Evolutionary conservation across 2,797 vertebrate species (phyloP), one percentile per base, ranked within the genome.

Genomic region (Falco peregrinus): DNA sequence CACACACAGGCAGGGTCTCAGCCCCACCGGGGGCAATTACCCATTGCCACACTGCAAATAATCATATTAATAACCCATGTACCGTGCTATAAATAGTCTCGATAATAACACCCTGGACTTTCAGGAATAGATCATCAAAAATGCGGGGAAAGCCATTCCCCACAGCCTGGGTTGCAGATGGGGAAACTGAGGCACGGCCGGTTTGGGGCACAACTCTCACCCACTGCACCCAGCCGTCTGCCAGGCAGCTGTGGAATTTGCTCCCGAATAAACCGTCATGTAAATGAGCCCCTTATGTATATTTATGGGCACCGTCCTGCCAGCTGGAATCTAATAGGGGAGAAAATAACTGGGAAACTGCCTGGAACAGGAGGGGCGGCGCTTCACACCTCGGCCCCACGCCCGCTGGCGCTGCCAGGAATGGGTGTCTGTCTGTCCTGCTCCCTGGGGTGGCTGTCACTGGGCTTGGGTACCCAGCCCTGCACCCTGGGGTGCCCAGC

Each of bases 281-380:
- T 47, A 96, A 95, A 96, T 88, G 84, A 96, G 74, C 59, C 93
- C 93, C 84, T 94, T 91, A 93, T 96, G 97, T 90, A 87, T 96
- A 94, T 95, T 96, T 95, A 96, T 96, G 87, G 95, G 94, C 16
- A 2, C 80, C 33, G 4, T 95, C 91, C 95, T 86, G 95, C 96
- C 97, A 95, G 96, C 95, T 97, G 96, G 97, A 95, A 93, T 87
- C 94, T 56, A 90, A 92, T 20, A 90, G 84, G 89, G 89, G 90
- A 85, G 90, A 96, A 95, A 96, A 97, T 87, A 90, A 96, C 94
- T 61, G 93, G 90, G 96, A 96, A 94, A 80, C 56, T 45, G 94
- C 91, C 59, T 83, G 95, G 91, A 94, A 86, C 33, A 20, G 59
- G 89, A 82, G 88, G 88, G 68, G 93, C 3, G 12, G 80, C 9